Evolutionary conservation across 2,113 vertebrate species (phyloP).

Genomic region (Rattus rattus): DNA sequence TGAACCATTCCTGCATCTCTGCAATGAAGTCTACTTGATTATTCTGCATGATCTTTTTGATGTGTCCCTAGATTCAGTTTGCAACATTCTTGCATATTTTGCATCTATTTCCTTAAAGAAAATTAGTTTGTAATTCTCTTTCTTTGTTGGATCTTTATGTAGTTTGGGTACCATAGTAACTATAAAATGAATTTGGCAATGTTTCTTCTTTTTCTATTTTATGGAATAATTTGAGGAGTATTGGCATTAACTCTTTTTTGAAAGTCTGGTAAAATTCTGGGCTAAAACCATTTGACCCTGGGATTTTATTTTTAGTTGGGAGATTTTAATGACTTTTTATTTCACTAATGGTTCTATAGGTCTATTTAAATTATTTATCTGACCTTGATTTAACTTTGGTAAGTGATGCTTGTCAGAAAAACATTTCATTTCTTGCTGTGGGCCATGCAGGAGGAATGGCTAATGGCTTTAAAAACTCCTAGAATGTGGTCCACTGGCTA

Average conservation of each 20-base stretch:
- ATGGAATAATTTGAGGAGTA: background rate
- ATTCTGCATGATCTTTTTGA: background rate
- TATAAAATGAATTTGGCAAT: background rate
- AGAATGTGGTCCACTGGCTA: too few species aligned
- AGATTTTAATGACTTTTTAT: background rate
- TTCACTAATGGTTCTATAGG: background rate
- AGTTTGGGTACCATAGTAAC: background rate
- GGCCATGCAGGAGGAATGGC: too few species aligned
- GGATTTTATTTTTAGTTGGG: background rate
- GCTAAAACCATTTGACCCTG: background rate
- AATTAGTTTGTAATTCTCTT: background rate
- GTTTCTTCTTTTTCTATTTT: background rate
- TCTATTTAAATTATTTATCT: background rate
- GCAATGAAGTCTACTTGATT: background rate
- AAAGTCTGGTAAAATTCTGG: background rate
- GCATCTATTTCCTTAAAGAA: background rate
- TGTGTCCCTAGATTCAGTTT: background rate
- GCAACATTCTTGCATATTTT: background rate
- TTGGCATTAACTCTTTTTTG: background rate
- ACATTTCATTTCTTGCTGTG: background rate
- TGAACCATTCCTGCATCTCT: background rate
- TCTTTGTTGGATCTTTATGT: background rate
- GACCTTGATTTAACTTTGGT: background rate
- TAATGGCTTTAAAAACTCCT: too few species aligned
- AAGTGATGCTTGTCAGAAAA: background rate